These are phyloP conservation scores for Alloplasta piceator DNA, from an alignment of 2,888 invertebrate genomes.

Conservation along the genomic window DNA sequence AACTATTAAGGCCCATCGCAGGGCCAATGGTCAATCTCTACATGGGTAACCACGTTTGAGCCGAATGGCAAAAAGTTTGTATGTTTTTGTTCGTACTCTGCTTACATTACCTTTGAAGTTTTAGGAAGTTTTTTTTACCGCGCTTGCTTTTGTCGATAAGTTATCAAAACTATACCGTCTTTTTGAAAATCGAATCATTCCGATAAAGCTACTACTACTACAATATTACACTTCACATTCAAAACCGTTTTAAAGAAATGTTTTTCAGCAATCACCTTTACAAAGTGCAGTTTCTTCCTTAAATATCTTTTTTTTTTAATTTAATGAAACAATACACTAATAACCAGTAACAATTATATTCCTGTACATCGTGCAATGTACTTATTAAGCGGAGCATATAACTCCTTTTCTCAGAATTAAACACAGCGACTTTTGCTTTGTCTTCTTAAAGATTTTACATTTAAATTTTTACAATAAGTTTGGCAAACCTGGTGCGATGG, in stretches of 20 bases:
- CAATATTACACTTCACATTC: not conserved
- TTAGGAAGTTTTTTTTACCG: too few species aligned
- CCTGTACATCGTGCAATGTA: conserved; percentile 79
- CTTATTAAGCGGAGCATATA: conserved; percentile 78
- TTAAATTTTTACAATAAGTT: conserved; percentile 69
- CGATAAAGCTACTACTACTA: too few species aligned
- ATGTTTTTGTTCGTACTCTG: conserved; percentile 46
- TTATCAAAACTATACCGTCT: too few species aligned
- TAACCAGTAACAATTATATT: conserved; percentile 76
- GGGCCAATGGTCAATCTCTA: too few species aligned
- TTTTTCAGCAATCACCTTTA: not conserved
- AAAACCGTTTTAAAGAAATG: not conserved
- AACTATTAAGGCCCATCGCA: too few species aligned
- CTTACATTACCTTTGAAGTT: too few species aligned
- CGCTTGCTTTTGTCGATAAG: too few species aligned
- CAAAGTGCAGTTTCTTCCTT: too few species aligned
- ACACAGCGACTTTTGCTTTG: conserved; percentile 14
- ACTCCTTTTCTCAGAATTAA: conserved; percentile 10
- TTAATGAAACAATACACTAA: conserved; percentile 46
- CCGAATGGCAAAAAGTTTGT: conserved; percentile 50
- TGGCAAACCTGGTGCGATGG: conserved; percentile 89
- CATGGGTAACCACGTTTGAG: conserved; percentile 74
- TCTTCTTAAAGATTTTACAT: conserved; percentile 45
- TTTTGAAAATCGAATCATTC: too few species aligned
- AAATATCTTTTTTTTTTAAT: too few species aligned